Conservation (phyloP, 2,888 invertebrate genomes). For the Trissoscelio sp. region DNA sequence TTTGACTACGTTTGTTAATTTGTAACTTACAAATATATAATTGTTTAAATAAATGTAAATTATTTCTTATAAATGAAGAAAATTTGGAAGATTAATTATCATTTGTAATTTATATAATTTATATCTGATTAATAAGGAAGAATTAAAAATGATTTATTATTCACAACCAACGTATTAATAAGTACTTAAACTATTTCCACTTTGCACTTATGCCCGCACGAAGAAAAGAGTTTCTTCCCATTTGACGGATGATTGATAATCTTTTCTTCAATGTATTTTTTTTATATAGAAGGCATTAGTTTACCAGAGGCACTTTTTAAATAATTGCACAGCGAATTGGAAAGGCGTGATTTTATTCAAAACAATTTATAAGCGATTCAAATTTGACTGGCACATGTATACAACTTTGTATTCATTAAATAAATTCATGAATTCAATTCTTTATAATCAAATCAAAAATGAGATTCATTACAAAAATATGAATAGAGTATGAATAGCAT, state of each 20-base stretch:
- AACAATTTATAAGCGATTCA: constrained; percentile 13
- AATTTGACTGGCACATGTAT: not conserved
- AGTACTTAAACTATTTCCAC: constrained; percentile 52
- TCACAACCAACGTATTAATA: constrained; percentile 55
- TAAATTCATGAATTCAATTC: too few species aligned
- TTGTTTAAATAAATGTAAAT: too few species aligned
- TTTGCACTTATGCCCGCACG: constrained; percentile 65
- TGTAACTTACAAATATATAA: too few species aligned
- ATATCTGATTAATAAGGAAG: too few species aligned
- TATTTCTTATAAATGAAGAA: too few species aligned
- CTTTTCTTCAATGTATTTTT: constrained; percentile 61
- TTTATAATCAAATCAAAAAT: too few species aligned
- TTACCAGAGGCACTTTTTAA: constrained; percentile 70
- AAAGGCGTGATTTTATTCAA: constrained; percentile 55
- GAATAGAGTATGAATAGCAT: too few species aligned
- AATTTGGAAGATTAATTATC: too few species aligned
- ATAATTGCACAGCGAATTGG: constrained; percentile 68
- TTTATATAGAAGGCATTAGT: constrained; percentile 65
- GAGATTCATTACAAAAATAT: too few species aligned
- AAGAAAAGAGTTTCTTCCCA: constrained; percentile 68
- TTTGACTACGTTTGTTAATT: too few species aligned
- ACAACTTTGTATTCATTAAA: too few species aligned
- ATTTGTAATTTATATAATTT: too few species aligned
- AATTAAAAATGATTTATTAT: not conserved
- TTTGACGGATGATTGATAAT: constrained; percentile 67